These are phyloP conservation scores for Drosophila kohkoa DNA, from an alignment of 1,140 invertebrate species.

Conservation along the genomic window DNA sequence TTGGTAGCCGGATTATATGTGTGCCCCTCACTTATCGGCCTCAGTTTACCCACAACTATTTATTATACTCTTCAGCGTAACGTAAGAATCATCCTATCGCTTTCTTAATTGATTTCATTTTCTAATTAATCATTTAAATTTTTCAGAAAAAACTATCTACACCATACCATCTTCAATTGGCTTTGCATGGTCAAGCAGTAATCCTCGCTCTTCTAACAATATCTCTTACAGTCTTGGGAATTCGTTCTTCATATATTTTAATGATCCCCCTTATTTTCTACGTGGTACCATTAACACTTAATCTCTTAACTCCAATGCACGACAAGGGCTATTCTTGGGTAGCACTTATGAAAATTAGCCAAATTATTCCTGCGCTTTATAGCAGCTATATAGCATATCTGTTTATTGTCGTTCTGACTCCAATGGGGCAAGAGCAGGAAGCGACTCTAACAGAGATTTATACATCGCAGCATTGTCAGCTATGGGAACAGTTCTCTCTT, in stretches of 20 bases:
- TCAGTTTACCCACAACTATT: conserved; percentile 61
- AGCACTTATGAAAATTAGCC: conserved; percentile 85
- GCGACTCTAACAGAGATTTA: conserved; percentile 87
- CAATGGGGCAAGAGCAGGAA: conserved; percentile 89
- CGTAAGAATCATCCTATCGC: conserved; percentile 21
- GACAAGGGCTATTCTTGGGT: conserved; percentile 87
- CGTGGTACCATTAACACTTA: conserved; percentile 47
- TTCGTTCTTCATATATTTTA: conserved; percentile 64
- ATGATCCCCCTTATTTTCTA: conserved; percentile 64
- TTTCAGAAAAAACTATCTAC: conserved; percentile 51
- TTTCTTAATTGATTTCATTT: no score
- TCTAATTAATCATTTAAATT: not conserved
- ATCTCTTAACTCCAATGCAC: conserved; percentile 61
- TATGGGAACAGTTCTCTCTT: conserved; percentile 74
- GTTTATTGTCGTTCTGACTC: conserved; percentile 88
- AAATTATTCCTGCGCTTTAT: conserved; percentile 85
- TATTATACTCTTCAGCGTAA: conserved; percentile 69
- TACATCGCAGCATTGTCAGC: conserved; percentile 85
- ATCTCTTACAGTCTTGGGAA: conserved; percentile 39
- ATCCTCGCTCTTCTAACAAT: conserved; percentile 54
- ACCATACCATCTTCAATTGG: conserved; percentile 53
- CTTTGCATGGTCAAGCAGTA: conserved; percentile 61
- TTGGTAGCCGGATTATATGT: conserved; percentile 86
- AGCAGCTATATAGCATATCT: conserved; percentile 88
- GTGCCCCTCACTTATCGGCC: conserved; percentile 55